A percentile compares a stretch with the other conserved stretches of the same genome.
These are phyloP conservation scores for Muscidifurax raptorellus DNA, from an alignment of 1,140 invertebrate genomes.

Conservation along the genomic window DNA sequence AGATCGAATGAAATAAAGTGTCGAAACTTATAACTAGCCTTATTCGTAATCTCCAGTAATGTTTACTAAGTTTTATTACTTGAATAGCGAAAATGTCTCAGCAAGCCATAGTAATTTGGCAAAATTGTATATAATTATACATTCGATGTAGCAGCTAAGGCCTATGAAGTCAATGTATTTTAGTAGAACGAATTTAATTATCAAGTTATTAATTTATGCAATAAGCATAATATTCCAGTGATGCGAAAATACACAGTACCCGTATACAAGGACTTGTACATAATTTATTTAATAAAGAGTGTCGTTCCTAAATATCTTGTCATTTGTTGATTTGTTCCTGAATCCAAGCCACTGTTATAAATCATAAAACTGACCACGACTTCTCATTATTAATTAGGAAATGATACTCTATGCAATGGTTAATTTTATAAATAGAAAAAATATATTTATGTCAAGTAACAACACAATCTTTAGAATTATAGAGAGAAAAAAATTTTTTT, in stretches of 20 bases:
- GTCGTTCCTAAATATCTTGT: slow-evolving; percentile 60
- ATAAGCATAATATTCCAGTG: slow-evolving; percentile 66
- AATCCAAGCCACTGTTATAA: not conserved
- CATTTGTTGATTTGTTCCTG: slow-evolving; percentile 6
- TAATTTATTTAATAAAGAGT: slow-evolving; percentile 74
- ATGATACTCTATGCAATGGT: not conserved
- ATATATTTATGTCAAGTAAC: not conserved
- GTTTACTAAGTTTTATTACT: slow-evolving; percentile 53
- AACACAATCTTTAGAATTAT: not conserved
- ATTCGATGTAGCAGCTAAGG: slow-evolving; percentile 66
- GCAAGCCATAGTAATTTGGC: slow-evolving; percentile 53
- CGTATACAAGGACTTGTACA: slow-evolving; percentile 68
- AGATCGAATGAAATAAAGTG: slow-evolving; percentile 40
- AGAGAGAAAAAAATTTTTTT: too few relatives aligned
- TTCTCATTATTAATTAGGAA: too few relatives aligned
- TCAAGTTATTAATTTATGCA: slow-evolving; percentile 70
- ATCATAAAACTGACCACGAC: too few relatives aligned
- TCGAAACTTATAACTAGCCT: slow-evolving; percentile 47
- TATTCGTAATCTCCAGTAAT: slow-evolving; percentile 49
- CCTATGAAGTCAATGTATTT: slow-evolving; percentile 74
- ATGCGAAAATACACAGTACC: slow-evolving; percentile 61
- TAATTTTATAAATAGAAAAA: not conserved
- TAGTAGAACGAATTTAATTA: slow-evolving; percentile 70
- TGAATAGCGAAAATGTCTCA: slow-evolving; percentile 46
- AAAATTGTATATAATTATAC: slow-evolving; percentile 64